These are phyloP conservation scores for Tragelaphus strepsiceros DNA, from an alignment of 2,113 vertebrate species.

Conservation along the genomic window DNA sequence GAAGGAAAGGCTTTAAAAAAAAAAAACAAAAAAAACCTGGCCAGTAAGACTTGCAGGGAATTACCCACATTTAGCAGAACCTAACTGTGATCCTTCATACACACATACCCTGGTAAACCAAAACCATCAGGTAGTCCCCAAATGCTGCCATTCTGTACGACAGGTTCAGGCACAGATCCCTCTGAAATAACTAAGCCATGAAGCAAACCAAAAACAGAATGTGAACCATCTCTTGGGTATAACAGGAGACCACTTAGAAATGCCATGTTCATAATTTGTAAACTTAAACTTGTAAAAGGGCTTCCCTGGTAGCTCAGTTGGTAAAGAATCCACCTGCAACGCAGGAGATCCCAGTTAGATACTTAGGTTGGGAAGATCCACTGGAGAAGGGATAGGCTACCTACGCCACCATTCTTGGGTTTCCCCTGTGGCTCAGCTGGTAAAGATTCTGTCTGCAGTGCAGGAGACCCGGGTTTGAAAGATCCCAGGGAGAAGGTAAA, in stretches of 20 bases:
- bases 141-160: neutral
- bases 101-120: neutral
- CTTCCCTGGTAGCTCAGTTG: neutral
- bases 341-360: neutral
- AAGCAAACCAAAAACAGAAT: neutral
- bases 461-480: accelerated
- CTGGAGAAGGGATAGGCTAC: neutral
- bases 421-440: neutral
- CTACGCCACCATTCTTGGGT: neutral
- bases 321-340: neutral
- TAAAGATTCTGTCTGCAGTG: neutral
- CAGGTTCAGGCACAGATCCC: neutral
- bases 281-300: neutral
- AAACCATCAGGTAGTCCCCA: neutral
- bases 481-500: neutral
- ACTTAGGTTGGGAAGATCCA: neutral
- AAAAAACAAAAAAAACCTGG: neutral
- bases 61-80: neutral
- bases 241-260: neutral
- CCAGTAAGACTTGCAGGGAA: neutral
- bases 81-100: neutral
- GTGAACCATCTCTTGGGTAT: neutral
- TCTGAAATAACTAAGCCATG: neutral
- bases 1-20: neutral
- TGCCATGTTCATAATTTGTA: neutral